Percentiles rank a stretch among this genome's conserved stretches.
Evolutionary conservation across 2,888 invertebrate species (phyloP).

Genomic region (Cryptus viduatorius): DNA sequence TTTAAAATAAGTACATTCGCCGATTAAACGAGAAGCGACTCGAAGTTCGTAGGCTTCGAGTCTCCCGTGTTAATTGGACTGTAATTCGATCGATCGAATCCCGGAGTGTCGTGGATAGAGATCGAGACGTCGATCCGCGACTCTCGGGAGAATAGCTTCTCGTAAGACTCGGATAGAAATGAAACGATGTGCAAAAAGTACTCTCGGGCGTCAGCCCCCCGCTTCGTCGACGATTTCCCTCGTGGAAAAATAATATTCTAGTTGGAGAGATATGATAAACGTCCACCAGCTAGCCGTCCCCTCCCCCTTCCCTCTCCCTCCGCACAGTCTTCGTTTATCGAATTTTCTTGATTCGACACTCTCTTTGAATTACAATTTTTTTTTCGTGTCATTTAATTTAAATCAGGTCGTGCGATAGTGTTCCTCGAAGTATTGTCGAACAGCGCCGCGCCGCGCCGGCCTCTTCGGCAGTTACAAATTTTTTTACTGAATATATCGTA

Average conservation of each 20-base stretch:
- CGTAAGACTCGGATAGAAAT: constrained; percentile 35
- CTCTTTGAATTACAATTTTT: constrained; percentile 30
- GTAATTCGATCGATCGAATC: constrained; percentile 47
- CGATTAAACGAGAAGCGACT: constrained; percentile 53
- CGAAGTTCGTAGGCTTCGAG: constrained; percentile 50
- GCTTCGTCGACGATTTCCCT: constrained; percentile 29
- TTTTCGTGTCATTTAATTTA: constrained; percentile 43
- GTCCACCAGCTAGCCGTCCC: constrained; percentile 68
- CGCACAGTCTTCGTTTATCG: constrained; percentile 67
- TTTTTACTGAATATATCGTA: constrained; percentile 70
- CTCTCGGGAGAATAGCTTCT: constrained; percentile 57
- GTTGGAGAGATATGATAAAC: background rate
- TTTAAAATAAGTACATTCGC: constrained; percentile 61
- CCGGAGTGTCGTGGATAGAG: constrained; percentile 63
- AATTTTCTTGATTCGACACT: constrained; percentile 46
- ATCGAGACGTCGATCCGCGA: constrained; percentile 65
- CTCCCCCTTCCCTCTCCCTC: constrained; percentile 26
- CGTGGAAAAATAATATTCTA: constrained; percentile 18
- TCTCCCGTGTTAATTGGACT: constrained; percentile 51
- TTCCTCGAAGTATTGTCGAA: constrained; percentile 42
- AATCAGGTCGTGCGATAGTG: constrained; percentile 46
- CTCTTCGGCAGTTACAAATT: constrained; percentile 66
- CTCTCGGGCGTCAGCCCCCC: constrained; percentile 13
- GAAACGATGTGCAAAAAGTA: constrained; percentile 10
- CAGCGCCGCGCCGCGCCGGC: constrained; percentile 38